Conservation (phyloP, 2,888 invertebrate species). For the Sesia apiformis region DNA sequence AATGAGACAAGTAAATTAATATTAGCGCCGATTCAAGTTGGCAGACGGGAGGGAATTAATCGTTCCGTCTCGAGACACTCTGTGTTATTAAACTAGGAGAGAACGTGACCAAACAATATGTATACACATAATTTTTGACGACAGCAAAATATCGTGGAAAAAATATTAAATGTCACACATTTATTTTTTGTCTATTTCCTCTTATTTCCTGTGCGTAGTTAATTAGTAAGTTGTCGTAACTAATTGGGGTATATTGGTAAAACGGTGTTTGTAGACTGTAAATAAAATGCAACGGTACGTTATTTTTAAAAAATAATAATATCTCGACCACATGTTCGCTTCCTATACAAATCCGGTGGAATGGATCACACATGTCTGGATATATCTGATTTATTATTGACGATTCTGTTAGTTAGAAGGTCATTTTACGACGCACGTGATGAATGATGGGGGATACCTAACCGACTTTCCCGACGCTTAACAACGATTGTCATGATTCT, state of each 20-base stretch:
- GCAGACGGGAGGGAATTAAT: slow-evolving; percentile 1
- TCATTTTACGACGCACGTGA: background rate
- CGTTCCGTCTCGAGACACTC: background rate
- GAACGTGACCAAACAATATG: background rate
- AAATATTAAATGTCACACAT: too few relatives aligned
- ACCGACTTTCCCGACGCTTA: background rate
- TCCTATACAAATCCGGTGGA: too few relatives aligned
- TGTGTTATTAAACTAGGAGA: background rate
- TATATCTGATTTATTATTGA: background rate
- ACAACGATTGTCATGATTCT: too few relatives aligned
- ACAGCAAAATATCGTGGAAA: background rate
- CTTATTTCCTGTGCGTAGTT: background rate
- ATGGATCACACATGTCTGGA: background rate
- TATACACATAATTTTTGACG: background rate
- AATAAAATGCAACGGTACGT: too few relatives aligned
- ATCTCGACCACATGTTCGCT: too few relatives aligned
- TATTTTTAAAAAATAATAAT: too few relatives aligned
- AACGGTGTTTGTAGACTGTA: too few relatives aligned
- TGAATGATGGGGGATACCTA: background rate
- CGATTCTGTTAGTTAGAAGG: background rate
- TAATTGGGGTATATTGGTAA: background rate
- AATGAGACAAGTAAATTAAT: slow-evolving; percentile 2
- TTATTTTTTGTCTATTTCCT: too few relatives aligned
- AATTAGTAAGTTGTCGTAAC: background rate
- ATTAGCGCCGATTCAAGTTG: slow-evolving; percentile 1